Evolutionary conservation across 2,888 invertebrate species (phyloP).

Genomic region (Tiliacea citrago): DNA sequence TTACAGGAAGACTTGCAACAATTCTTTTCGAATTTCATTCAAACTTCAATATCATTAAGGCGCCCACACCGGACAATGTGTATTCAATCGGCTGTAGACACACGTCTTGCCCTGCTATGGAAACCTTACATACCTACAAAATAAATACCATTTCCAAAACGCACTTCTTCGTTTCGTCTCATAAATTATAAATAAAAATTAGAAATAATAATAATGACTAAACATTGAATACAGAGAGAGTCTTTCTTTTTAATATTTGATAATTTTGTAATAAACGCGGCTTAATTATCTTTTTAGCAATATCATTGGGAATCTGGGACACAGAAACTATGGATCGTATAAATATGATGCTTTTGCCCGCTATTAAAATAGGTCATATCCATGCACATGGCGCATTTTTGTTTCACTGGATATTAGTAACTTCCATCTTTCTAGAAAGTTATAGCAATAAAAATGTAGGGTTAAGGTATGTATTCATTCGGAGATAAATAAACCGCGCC

Average conservation of each 20-base stretch:
- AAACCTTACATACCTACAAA: neutral
- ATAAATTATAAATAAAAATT: constrained; percentile 16
- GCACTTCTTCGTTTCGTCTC: neutral
- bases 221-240: neutral
- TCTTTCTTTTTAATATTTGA: neutral
- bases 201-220: neutral
- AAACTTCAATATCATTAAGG: constrained; percentile 25
- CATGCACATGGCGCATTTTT: neutral
- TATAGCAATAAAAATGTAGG: neutral
- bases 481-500: neutral
- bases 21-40: constrained; percentile 37
- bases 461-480: neutral
- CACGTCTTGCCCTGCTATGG: neutral
- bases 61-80: neutral
- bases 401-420: neutral
- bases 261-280: neutral
- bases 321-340: neutral
- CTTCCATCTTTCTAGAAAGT: neutral
- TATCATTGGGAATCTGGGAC: constrained; percentile 9
- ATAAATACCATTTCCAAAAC: constrained; percentile 24
- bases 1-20: constrained; percentile 63
- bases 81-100: neutral
- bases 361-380: neutral
- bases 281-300: neutral
- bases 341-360: constrained; percentile 16